These are phyloP conservation scores for Andrena chrysosceles DNA, from an alignment of 2,888 invertebrate species.

Conservation along the genomic window DNA sequence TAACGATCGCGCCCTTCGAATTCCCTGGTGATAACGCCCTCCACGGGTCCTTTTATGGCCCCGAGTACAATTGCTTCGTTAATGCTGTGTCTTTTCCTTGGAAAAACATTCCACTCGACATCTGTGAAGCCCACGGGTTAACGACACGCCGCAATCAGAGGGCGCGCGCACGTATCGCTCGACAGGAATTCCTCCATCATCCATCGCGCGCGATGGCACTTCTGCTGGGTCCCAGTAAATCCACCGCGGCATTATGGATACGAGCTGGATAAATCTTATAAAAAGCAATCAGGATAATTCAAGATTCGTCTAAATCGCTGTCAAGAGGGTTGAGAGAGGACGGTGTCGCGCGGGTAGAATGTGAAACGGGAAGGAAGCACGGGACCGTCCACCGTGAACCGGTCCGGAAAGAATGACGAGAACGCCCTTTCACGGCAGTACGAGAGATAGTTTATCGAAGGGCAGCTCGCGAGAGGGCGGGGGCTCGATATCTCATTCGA, in stretches of 20 bases:
- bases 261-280: neutral
- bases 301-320: neutral
- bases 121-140: neutral
- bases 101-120: neutral
- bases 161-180: too few relatives aligned
- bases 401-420: slow-evolving; percentile 61
- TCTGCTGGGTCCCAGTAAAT: too few relatives aligned
- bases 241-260: too few relatives aligned
- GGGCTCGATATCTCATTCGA: slow-evolving; percentile 72
- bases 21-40: slow-evolving; percentile 36
- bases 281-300: neutral
- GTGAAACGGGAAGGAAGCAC: neutral
- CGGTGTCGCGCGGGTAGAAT: neutral
- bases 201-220: too few relatives aligned
- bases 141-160: too few relatives aligned
- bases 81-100: slow-evolving; percentile 15
- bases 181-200: too few relatives aligned
- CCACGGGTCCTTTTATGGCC: slow-evolving; percentile 33
- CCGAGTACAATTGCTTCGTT: slow-evolving; percentile 36
- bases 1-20: slow-evolving; percentile 46
- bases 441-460: slow-evolving; percentile 70
- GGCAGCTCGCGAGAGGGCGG: slow-evolving; percentile 64
- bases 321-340: slow-evolving; percentile 4
- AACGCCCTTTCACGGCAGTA: slow-evolving; percentile 60
- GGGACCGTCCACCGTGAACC: slow-evolving; percentile 34